phyloP scores from a whole-genome alignment of 2,113 vertebrate species.

The Lanius collurio region DNA sequence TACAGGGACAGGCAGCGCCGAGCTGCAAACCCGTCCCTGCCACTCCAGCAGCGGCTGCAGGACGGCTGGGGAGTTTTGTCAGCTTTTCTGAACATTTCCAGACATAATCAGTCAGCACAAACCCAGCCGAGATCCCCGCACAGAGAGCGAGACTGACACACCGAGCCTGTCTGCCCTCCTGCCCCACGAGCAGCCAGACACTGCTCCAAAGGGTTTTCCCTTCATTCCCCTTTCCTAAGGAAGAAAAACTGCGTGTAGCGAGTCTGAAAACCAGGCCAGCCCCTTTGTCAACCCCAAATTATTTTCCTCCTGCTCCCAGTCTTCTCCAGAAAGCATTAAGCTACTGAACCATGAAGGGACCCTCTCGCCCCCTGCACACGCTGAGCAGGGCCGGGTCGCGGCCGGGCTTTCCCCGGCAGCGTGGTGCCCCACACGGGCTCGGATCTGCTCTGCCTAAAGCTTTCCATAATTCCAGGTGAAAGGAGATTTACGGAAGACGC shows the following conservation, averaged over 20 bases:
- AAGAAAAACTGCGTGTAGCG: background rate
- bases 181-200: background rate
- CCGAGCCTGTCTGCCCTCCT: background rate
- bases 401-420: background rate
- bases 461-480: background rate
- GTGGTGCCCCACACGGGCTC: background rate
- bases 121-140: background rate
- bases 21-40: background rate
- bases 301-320: background rate
- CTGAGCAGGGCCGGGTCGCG: background rate
- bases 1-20: background rate
- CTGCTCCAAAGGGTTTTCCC: background rate
- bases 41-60: background rate
- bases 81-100: background rate
- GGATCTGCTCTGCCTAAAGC: background rate
- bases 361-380: background rate
- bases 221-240: background rate
- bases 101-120: background rate
- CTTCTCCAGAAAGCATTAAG: background rate
- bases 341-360: constrained; percentile 10
- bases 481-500: background rate
- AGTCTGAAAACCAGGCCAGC: background rate
- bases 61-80: background rate
- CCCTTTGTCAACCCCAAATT: background rate
- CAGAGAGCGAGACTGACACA: background rate